Evolutionary conservation across 2,888 invertebrate genomes (phyloP), one percentile per base, ranked within the genome.

Genomic region (Lepidonotus clava): DNA sequence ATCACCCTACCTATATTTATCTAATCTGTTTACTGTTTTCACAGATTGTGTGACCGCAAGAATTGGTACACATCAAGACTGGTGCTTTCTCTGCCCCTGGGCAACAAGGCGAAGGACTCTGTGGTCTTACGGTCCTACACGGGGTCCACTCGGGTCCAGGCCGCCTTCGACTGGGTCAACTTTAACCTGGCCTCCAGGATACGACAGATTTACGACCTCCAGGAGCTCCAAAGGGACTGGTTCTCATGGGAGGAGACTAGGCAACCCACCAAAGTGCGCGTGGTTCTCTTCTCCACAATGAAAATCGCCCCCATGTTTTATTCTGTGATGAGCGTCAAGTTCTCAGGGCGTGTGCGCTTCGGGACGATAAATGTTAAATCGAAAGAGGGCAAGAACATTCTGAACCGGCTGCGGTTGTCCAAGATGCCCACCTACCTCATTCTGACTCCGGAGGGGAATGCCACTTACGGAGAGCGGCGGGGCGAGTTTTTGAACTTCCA

Each of bases 271-370:
- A 86, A 86, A 40, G 91, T 94, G 1, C 92, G 94, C 85, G 93
- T 95, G 6, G 90, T 95, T 18, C 91, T 95, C n/a, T 92, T 95
- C 67, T 94, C 95, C 11, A 92, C 93, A 51, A 91, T 94, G 34
- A 88, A 93, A 5, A 93, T 94, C 84, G 94, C 95, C 5, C 95
- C 95, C 0, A 91, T 95, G 87, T 95, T 95, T 90, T 92, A 95
- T 85, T 95, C 95, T n/a, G 95, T 95, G 0, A 92, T 95, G 8
- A 95, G 95, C 88, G 95, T 95, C 0, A 95, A 95, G 89, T 95
- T 95, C 91, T 94, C 95, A 53, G 95, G 95, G n/a, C 92, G 95
- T 24, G 94, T 95, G 1, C 93, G 94, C 88, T 95, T 95, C 91
- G 95, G 95, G 21, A 89, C 90, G 14, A 90, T 93, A 14, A 89